A percentile compares a stretch with the other conserved stretches of the same genome.
Evolutionary conservation across 2,113 vertebrate species (phyloP).

Genomic region (Rhizomys pruinosus): DNA sequence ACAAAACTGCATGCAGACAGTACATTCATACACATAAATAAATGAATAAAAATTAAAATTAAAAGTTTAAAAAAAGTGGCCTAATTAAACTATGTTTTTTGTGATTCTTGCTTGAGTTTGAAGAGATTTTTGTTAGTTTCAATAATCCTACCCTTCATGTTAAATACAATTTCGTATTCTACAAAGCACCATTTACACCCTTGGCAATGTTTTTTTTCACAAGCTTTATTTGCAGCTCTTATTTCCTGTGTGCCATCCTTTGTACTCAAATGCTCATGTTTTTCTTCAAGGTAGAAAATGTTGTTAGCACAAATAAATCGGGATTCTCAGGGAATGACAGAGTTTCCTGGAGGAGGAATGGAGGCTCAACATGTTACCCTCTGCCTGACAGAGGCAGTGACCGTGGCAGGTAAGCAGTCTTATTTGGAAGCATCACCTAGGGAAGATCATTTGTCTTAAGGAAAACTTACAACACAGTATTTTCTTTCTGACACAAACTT

Average conservation of each 20-base stretch:
- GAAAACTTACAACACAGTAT: neutral
- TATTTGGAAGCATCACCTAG: neutral
- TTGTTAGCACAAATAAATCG: slow-evolving; percentile 98
- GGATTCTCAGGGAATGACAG: slow-evolving; percentile 97
- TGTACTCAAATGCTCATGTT: slow-evolving; percentile 57
- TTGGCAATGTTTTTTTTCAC: slow-evolving; percentile 17
- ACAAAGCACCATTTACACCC: neutral
- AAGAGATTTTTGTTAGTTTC: neutral
- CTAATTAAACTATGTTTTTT: neutral
- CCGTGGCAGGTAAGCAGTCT: slow-evolving; percentile 92
- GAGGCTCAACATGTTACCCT: slow-evolving; percentile 96
- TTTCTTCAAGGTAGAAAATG: slow-evolving; percentile 93
- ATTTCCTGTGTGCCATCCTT: slow-evolving; percentile 42
- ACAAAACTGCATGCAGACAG: too few relatives aligned
- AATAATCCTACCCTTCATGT: neutral
- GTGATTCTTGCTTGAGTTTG: neutral
- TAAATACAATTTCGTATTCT: slow-evolving; percentile 46
- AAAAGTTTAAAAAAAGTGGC: too few relatives aligned
- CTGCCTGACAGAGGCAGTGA: slow-evolving; percentile 96
- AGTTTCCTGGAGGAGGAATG: slow-evolving; percentile 96
- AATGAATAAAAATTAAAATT: too few relatives aligned
- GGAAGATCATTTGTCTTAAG: slow-evolving; percentile 33
- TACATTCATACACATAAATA: too few relatives aligned
- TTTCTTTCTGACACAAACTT: neutral
- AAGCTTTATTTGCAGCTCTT: slow-evolving; percentile 44